Percentiles rank a stretch among this genome's conserved stretches.
Conservation (phyloP, 1,140 invertebrate genomes). For the Ips typographus region DNA sequence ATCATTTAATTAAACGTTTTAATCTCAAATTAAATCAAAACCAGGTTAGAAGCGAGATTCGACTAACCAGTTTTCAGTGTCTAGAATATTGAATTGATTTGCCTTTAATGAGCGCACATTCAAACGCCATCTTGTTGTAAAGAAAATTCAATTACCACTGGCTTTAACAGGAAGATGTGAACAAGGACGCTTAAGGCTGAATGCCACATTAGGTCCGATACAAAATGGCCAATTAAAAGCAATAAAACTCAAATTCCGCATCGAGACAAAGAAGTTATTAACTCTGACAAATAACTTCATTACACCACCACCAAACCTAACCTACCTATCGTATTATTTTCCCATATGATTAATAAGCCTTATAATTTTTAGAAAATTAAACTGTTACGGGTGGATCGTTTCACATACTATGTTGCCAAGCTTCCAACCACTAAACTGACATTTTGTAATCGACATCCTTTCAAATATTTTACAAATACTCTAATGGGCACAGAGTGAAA, state of each 20-base stretch:
- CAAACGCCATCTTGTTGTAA: no score
- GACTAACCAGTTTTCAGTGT: not conserved
- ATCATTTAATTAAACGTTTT: no score
- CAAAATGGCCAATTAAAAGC: no score
- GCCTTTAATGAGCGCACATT: not conserved
- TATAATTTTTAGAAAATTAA: conserved; percentile 37
- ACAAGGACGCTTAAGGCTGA: not conserved
- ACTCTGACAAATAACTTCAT: conserved; percentile 37
- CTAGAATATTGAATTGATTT: not conserved
- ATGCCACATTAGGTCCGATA: no score
- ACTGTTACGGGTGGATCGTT: conserved; percentile 26
- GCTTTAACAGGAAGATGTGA: not conserved
- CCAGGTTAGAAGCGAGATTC: not conserved
- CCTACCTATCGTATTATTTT: conserved; percentile 29
- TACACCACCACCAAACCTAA: conserved; percentile 24
- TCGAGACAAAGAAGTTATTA: conserved; percentile 31
- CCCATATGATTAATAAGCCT: conserved; percentile 30
- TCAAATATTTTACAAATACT: not conserved
- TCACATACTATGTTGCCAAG: conserved; percentile 17
- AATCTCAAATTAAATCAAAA: not conserved
- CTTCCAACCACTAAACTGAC: not conserved
- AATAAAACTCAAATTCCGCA: no score
- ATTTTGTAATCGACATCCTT: not conserved
- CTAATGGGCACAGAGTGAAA: not conserved
- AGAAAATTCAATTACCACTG: not conserved